Conservation (phyloP, 2,797 vertebrate species). For the Epinephelus malabaricus region DNA sequence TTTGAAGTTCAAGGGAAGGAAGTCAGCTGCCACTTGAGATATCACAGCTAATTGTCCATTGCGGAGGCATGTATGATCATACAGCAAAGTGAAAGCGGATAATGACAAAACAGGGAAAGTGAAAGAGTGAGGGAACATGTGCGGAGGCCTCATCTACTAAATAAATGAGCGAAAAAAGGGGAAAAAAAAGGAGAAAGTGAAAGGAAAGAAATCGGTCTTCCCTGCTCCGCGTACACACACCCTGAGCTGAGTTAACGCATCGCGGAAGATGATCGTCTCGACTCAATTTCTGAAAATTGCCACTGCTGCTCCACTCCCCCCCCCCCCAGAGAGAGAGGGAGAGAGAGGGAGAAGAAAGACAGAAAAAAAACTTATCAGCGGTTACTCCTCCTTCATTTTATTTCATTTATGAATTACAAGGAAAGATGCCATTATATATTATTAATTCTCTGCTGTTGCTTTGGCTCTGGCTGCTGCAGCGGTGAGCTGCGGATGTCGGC, state of each 20-base stretch:
- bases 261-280: constrained; percentile 90
- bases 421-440: constrained; percentile 98
- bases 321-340: constrained; percentile 20
- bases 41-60: constrained; percentile 71
- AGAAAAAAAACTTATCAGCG: constrained; percentile 90
- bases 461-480: constrained; percentile 87
- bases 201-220: constrained; percentile 57
- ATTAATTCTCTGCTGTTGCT: constrained; percentile 98
- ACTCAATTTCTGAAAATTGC: constrained; percentile 92
- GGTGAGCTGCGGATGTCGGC: constrained; percentile 91
- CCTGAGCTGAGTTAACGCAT: constrained; percentile 84
- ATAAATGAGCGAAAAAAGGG: constrained; percentile 67
- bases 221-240: constrained; percentile 44
- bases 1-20: constrained; percentile 70
- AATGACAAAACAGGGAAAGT: constrained; percentile 54
- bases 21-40: constrained; percentile 71
- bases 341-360: constrained; percentile 6
- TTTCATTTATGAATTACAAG: constrained; percentile 99
- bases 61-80: constrained; percentile 59
- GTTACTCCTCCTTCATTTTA: constrained; percentile 93
- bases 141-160: constrained; percentile 69
- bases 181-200: neutral
- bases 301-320: constrained; percentile 45
- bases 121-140: constrained; percentile 45
- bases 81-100: constrained; percentile 56